Percentiles rank a stretch among this genome's conserved stretches.
These are phyloP conservation scores for Hepsetus odoe DNA, from an alignment of 2,113 vertebrate species.

Conservation along the genomic window DNA sequence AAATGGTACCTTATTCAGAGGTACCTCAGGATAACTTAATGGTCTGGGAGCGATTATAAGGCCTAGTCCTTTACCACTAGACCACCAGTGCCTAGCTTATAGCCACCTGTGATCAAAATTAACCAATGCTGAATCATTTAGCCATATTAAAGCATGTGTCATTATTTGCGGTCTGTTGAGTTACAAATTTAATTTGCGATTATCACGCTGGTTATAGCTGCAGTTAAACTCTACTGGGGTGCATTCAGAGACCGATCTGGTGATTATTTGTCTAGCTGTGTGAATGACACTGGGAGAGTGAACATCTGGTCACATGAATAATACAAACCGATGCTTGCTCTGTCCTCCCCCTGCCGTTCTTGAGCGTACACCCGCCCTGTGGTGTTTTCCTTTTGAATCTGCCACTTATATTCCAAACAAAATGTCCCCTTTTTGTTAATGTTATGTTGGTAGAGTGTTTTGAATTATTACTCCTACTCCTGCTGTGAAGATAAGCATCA, in stretches of 20 bases:
- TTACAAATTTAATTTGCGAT: no score
- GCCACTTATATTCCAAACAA: background rate
- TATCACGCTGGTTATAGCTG: background rate
- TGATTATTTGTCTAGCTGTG: slow-evolving; percentile 11
- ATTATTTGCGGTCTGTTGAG: no score
- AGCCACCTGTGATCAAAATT: no score
- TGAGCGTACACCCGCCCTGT: background rate
- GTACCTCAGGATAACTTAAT: no score
- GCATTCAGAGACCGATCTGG: no score
- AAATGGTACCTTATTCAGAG: no score
- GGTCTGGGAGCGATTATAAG: no score
- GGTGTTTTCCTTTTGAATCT: background rate
- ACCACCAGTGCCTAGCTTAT: no score
- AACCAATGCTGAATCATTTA: no score
- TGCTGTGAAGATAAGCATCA: background rate
- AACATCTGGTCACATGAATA: slow-evolving; percentile 44
- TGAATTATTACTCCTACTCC: background rate
- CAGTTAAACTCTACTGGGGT: background rate
- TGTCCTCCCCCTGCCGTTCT: background rate
- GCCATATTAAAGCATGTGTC: no score
- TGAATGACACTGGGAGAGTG: slow-evolving; percentile 1
- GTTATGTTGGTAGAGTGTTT: background rate
- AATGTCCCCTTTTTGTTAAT: background rate
- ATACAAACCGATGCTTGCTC: slow-evolving; percentile 24
- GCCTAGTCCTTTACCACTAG: no score